Conservation (phyloP, 1,140 invertebrate genomes). For the Bathynomus jamesi region DNA sequence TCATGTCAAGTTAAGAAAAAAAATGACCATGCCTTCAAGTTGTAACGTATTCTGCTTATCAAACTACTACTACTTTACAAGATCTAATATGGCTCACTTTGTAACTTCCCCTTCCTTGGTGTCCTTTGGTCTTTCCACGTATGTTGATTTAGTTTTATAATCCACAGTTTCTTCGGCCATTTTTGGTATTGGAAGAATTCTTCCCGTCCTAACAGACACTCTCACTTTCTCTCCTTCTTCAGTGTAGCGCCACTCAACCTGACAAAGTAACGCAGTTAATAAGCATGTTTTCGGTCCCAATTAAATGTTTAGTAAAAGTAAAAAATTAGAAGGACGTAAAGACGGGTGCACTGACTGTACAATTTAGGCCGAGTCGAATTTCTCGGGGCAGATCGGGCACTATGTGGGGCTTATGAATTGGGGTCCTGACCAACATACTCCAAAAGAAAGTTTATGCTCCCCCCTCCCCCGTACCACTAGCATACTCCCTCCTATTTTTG, state of each 20-base stretch:
- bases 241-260: conserved; percentile 80
- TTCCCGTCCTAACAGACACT: conserved; percentile 74
- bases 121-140: conserved; percentile 63
- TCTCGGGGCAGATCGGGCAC: too few relatives aligned
- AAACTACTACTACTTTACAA: background rate
- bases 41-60: background rate
- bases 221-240: conserved; percentile 83
- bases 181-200: conserved; percentile 79
- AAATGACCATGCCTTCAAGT: background rate
- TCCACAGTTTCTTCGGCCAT: conserved; percentile 69
- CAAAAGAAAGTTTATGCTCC: too few relatives aligned
- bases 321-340: too few relatives aligned
- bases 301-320: too few relatives aligned
- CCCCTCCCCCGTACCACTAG: too few relatives aligned
- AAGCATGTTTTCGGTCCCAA: too few relatives aligned
- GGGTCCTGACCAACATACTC: too few relatives aligned
- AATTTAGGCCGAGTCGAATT: too few relatives aligned
- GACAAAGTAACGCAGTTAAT: too few relatives aligned
- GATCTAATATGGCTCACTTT: conserved; percentile 4
- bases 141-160: conserved; percentile 65
- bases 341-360: too few relatives aligned
- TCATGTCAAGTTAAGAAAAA: background rate
- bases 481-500: too few relatives aligned
- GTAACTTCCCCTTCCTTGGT: conserved; percentile 54
- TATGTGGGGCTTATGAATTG: too few relatives aligned